These are phyloP conservation scores for Leistus spinibarbis DNA, from an alignment of 2,888 invertebrate species.

Conservation along the genomic window DNA sequence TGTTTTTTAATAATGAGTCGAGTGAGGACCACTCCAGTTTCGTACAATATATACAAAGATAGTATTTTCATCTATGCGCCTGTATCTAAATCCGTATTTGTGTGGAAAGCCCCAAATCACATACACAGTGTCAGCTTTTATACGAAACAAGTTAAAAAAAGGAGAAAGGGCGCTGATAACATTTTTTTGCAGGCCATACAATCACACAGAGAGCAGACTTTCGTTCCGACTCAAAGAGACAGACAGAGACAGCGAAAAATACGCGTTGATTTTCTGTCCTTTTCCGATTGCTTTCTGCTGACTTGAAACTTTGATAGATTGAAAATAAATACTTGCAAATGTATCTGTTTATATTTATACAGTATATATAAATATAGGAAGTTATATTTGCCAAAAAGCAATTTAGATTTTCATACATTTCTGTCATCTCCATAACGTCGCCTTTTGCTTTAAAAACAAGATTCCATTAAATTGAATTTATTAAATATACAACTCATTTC, in stretches of 20 bases:
- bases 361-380: neutral
- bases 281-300: neutral
- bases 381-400: neutral
- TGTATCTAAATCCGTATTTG: too few relatives aligned
- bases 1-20: too few relatives aligned
- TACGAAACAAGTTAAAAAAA: slow-evolving; percentile 28
- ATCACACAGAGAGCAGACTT: neutral
- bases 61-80: too few relatives aligned
- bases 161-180: slow-evolving; percentile 26
- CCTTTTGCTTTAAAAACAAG: neutral
- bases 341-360: neutral
- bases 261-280: neutral
- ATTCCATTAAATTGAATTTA: neutral
- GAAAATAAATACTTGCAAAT: neutral
- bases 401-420: neutral
- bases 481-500: neutral
- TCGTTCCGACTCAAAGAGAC: too few relatives aligned
- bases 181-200: slow-evolving; percentile 20
- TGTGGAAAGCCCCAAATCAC: neutral
- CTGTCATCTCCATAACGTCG: too few relatives aligned
- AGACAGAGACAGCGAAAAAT: neutral
- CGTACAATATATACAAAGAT: too few relatives aligned
- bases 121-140: neutral
- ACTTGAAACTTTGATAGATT: neutral
- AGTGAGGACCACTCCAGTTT: too few relatives aligned